Evolutionary conservation across 1,140 invertebrate genomes (phyloP), one percentile per base, ranked within the genome.

Genomic region (Muscidifurax raptorellus): DNA sequence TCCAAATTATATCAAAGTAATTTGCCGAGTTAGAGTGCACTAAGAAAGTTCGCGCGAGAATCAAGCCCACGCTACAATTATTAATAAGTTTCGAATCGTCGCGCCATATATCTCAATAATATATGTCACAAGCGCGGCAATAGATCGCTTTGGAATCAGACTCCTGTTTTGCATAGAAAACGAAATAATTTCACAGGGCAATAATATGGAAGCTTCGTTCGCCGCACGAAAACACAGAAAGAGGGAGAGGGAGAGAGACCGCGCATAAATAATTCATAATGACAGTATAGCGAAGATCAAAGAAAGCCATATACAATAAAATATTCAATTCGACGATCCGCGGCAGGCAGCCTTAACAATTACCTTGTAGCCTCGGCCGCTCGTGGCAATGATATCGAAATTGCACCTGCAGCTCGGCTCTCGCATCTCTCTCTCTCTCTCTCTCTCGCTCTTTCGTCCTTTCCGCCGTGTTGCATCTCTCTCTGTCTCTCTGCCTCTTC

Each of bases 361-460:
- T 69, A 30, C 25, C 10, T 69, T 27, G 15, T 9, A 69, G 5
- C 18, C 22, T 6, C 52, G 18, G 52, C 5, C 36, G 52, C 52
- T 59, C 52, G 52, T 2, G n/a, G 27, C 66, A 69, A 69, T 28
- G 28, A 69, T 69, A 69, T 69, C 28, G 66, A 69, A 69, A 69
- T 69, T 13, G 18, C 52, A 59, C 52, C 22, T 59, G 52, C 52
- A 59, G 66, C 66, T n/a, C 18, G 25, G 22, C 64, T 67, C 9
- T 25, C 25, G n/a, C 64, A n/a, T 27, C 22, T 27, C 27, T 10
- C 27, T 12, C n/a, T n/a, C n/a, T n/a, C n/a, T n/a, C n/a, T n/a
- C n/a, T n/a, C n/a, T n/a, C n/a, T 28, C 18, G 25, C 27, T 69
- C 66, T 69, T 69, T 69, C 66, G 40, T 74, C 72, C 72, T 30